A percentile compares a stretch with the other conserved stretches of the same genome.
Conservation (phyloP, 2,797 vertebrate genomes). For the Sylvia borin region DNA sequence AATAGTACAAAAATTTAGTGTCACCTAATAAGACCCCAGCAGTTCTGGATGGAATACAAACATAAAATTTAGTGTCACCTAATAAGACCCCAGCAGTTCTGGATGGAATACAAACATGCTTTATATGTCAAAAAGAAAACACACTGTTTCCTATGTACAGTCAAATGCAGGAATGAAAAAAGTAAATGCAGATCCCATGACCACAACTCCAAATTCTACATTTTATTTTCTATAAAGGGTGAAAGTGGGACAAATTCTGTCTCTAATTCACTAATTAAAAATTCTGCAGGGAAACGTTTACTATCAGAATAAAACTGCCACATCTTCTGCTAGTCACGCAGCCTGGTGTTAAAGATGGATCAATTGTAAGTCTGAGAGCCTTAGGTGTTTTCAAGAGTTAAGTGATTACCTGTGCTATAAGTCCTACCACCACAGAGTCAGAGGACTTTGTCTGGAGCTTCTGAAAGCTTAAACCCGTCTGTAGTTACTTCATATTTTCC, state of each 20-base stretch:
- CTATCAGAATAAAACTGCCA: not conserved
- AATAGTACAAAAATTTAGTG: not conserved
- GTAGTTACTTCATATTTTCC: constrained; percentile 48
- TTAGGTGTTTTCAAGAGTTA: not conserved
- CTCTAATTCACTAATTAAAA: not conserved
- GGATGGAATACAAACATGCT: not conserved
- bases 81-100: not conserved
- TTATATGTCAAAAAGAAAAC: not conserved
- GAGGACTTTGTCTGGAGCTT: not conserved
- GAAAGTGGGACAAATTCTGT: not conserved
- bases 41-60: not conserved
- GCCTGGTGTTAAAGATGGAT: not conserved
- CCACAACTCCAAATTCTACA: not conserved
- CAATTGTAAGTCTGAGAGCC: fast-evolving
- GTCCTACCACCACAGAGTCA: not conserved
- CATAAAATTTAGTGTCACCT: no score
- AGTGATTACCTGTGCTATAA: not conserved
- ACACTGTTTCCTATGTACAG: not conserved
- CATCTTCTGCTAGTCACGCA: not conserved
- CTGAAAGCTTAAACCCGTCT: constrained; percentile 28
- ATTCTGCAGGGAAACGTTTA: not conserved
- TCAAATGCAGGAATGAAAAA: not conserved
- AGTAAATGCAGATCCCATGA: not conserved
- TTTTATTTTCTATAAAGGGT: not conserved
- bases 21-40: not conserved